Evolutionary conservation across 2,888 invertebrate genomes (phyloP).

Genomic region (Polydrusus pterygomalis): DNA sequence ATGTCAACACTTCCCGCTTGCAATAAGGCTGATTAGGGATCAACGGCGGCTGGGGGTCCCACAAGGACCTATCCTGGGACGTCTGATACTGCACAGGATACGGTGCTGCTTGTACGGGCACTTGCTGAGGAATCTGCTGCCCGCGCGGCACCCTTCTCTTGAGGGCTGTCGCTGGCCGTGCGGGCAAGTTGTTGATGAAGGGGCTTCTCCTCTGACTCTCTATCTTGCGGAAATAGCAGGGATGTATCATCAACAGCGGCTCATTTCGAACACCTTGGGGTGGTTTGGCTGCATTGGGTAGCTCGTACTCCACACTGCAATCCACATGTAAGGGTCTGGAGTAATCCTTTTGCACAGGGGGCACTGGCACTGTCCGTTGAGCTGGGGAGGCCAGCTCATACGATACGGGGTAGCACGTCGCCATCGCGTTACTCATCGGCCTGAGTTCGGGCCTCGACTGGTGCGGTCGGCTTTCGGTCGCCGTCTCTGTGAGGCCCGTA

Average conservation of each 20-base stretch:
- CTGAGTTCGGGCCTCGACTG: slow-evolving; percentile 69
- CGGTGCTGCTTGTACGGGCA: slow-evolving; percentile 68
- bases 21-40: slow-evolving; percentile 68
- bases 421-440: slow-evolving; percentile 66
- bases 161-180: slow-evolving; percentile 62
- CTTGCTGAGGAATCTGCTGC: slow-evolving; percentile 67
- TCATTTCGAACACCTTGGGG: slow-evolving; percentile 88
- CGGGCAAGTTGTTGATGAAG: slow-evolving; percentile 88
- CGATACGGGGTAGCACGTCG: slow-evolving; percentile 69
- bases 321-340: slow-evolving; percentile 91
- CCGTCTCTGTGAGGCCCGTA: slow-evolving; percentile 45
- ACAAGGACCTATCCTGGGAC: slow-evolving; percentile 62
- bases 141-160: slow-evolving; percentile 61
- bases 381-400: slow-evolving; percentile 63
- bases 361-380: slow-evolving; percentile 69
- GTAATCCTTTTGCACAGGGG: slow-evolving; percentile 83
- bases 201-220: slow-evolving; percentile 88
- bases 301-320: slow-evolving; percentile 93
- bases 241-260: slow-evolving; percentile 92
- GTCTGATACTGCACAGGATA: slow-evolving; percentile 63
- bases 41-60: slow-evolving; percentile 69
- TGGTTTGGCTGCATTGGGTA: slow-evolving; percentile 91
- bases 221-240: slow-evolving; percentile 91
- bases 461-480: slow-evolving; percentile 47
- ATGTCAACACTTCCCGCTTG: slow-evolving; percentile 67